Evolutionary conservation across 92 coral and sea anemone species (phyloP).

Genomic region (Hydrozoanthus gracilis): DNA sequence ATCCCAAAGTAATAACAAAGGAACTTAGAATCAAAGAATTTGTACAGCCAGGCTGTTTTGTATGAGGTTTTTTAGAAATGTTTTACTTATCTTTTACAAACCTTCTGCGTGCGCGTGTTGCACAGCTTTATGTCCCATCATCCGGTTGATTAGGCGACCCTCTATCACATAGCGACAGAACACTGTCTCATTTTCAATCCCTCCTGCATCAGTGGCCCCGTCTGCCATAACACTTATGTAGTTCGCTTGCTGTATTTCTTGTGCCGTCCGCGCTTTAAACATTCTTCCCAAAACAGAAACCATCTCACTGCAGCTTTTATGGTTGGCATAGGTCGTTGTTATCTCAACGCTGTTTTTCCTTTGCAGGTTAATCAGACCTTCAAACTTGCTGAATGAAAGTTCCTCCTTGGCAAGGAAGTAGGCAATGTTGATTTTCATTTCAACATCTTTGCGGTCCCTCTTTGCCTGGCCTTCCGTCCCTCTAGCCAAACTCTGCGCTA

Average conservation of each 20-base stretch:
- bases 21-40: slow-evolving; percentile 22
- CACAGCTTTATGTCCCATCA: slow-evolving; percentile 57
- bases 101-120: slow-evolving; percentile 57
- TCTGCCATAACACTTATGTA: slow-evolving; percentile 62
- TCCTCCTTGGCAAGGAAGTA: slow-evolving; percentile 56
- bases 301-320: slow-evolving; percentile 51
- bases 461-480: slow-evolving; percentile 31
- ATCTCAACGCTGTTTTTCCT: slow-evolving; percentile 50
- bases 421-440: slow-evolving; percentile 44
- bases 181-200: slow-evolving; percentile 55
- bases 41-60: slow-evolving; percentile 21
- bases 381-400: slow-evolving; percentile 51
- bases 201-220: slow-evolving; percentile 59
- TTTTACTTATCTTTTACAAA: slow-evolving; percentile 30
- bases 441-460: slow-evolving; percentile 44
- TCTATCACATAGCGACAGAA: slow-evolving; percentile 58
- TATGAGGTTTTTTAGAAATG: slow-evolving; percentile 5
- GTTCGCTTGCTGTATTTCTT: slow-evolving; percentile 30
- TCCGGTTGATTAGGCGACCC: slow-evolving; percentile 47
- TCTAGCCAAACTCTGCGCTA: slow-evolving; percentile 42
- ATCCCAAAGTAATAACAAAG: slow-evolving; percentile 25
- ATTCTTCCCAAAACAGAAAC: slow-evolving; percentile 48
- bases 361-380: slow-evolving; percentile 39
- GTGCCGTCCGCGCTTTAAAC: slow-evolving; percentile 34
- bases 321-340: slow-evolving; percentile 46